Base-by-base conservation (phyloP, 2,888 invertebrate genomes). In the Drosophila diplacantha region DNA sequence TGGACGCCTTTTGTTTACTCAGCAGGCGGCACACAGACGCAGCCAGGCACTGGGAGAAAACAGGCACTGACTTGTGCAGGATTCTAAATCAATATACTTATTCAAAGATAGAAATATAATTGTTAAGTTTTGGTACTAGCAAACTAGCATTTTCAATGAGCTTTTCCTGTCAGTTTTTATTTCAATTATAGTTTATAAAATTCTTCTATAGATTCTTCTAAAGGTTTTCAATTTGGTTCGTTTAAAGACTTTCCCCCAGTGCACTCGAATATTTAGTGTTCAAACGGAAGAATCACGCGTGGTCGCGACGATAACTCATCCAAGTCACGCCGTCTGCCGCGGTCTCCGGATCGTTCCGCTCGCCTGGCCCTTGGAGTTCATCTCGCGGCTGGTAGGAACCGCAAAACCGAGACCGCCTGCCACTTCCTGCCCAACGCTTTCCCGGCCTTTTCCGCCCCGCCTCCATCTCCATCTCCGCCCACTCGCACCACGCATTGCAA, bases 271-370 rank as follows among this genome's bases (percentile, higher is more conserved):
- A 44, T 59, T 38, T 53, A 44, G 44, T 46, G 29, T 47, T 38
- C 34, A 51, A 54, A 41, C 58, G 55, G 44, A 70, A 70, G 46
- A 71, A 75, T 67, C 75, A 81, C 75, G 81, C 75, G 67, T 73
- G 71, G 75, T 68, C 73, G 75, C 67, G 64, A 63, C 78, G 50
- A 78, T 74, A 83, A 77, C 73, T 78, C 78, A 77, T 82, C 73
- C 75, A 63, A 83, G 78, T 78, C 78, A 78, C 81, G 78, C 78
- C 74, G 78, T 78, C 83, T 83, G 83, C 41, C 35, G 63, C 73
- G 73, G 65, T 44, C 70, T 65, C 75, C 76, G 68, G 65, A 76
- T 63, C 76, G 80, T 71, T 81, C 57, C 73, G 74, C 80, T 75
- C 65, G 73, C 71, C 73, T 69, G 50, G 53, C 63, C 39, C 14